phyloP scores from a whole-genome alignment of 2,797 vertebrate species.

The Enteromius paludinosus region DNA sequence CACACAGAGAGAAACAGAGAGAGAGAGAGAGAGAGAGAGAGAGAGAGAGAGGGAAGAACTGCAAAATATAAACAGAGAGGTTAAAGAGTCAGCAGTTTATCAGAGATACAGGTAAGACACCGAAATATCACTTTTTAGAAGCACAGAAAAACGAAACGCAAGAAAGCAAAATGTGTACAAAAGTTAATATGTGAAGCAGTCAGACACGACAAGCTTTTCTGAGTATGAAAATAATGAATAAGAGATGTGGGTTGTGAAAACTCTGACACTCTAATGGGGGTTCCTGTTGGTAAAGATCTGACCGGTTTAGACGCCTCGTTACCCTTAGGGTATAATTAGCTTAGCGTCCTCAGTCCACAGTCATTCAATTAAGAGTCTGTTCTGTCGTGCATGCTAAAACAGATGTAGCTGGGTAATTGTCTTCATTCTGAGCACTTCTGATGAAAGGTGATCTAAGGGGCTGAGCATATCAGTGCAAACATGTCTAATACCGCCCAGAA shows the following conservation, averaged over 20 bases:
- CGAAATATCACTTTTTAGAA: slow-evolving; percentile 18
- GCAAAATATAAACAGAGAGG: slow-evolving; percentile 4
- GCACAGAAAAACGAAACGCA: neutral
- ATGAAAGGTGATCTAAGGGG: slow-evolving; percentile 15
- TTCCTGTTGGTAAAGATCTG: slow-evolving; percentile 47
- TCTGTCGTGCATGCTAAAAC: slow-evolving; percentile 36
- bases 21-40: neutral
- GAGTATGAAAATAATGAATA: slow-evolving; percentile 23
- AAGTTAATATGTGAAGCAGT: slow-evolving; percentile 11
- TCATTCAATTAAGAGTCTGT: slow-evolving; percentile 31
- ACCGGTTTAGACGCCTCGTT: slow-evolving; percentile 49
- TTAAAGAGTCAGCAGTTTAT: slow-evolving; percentile 44
- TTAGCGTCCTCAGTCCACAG: slow-evolving; percentile 38
- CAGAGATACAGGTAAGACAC: slow-evolving; percentile 45
- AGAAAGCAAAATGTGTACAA: slow-evolving; percentile 24
- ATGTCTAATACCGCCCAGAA: slow-evolving; percentile 44
- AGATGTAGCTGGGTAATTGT: slow-evolving; percentile 26
- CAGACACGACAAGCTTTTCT: slow-evolving; percentile 29
- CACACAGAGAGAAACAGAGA: slow-evolving; percentile 8
- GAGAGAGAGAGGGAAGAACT: neutral
- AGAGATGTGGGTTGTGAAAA: neutral
- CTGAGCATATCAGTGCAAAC: slow-evolving; percentile 26
- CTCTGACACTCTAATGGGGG: slow-evolving; percentile 48
- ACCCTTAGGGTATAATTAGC: slow-evolving; percentile 57
- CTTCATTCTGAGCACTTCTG: neutral